A percentile compares a stretch with the other conserved stretches of the same genome.
Conservation (phyloP, 2,797 vertebrate species). For the Avahi laniger region DNA sequence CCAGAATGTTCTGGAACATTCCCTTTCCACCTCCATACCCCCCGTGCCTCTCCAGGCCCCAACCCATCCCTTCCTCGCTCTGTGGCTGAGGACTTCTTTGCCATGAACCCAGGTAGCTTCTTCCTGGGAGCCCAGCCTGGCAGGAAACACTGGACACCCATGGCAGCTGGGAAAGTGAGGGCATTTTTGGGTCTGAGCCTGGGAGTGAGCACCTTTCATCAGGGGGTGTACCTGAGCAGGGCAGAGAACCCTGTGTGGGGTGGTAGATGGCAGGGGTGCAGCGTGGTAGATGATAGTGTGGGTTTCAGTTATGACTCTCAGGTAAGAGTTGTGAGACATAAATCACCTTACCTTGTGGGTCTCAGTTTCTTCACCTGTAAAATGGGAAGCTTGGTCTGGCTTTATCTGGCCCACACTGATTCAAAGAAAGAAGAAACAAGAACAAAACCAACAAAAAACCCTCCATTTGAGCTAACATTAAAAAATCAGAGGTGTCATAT, state of each 20-base stretch:
- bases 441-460: neutral
- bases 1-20: neutral
- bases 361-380: neutral
- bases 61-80: neutral
- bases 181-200: neutral
- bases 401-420: neutral
- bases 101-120: neutral
- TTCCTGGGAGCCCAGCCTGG: neutral
- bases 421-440: neutral
- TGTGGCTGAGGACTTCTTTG: neutral
- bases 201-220: neutral
- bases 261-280: accelerated
- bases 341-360: neutral
- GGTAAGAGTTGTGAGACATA: neutral
- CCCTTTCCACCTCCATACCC: neutral
- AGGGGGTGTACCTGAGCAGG: neutral
- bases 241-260: neutral
- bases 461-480: neutral
- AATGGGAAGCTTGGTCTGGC: neutral
- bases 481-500: neutral
- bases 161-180: neutral
- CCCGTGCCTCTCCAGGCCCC: neutral
- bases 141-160: neutral
- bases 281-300: accelerated
- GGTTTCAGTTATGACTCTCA: neutral